Percentiles rank a stretch among this genome's conserved stretches.
Conservation (phyloP, 1,140 invertebrate species). For the Aradophagus sp. region DNA sequence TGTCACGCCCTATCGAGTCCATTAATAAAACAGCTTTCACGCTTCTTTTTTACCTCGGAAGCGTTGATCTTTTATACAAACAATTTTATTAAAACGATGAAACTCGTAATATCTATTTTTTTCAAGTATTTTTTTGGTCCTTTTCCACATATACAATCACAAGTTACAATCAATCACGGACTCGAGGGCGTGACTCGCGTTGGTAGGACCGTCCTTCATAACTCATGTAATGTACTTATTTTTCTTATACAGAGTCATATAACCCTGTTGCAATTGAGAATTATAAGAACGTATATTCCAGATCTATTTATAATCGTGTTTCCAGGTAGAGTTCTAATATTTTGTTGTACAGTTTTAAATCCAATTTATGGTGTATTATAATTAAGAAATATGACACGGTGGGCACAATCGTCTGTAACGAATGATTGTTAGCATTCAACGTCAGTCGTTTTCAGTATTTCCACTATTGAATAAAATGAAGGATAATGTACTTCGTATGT, state of each 20-base stretch:
- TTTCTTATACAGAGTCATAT: conserved; percentile 55
- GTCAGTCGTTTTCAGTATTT: conserved; percentile 49
- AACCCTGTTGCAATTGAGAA: conserved; percentile 54
- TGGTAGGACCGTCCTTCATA: conserved; percentile 60
- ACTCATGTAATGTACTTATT: conserved; percentile 57
- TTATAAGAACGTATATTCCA: conserved; percentile 50
- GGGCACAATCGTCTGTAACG: conserved; percentile 25
- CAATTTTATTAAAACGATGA: too few relatives aligned
- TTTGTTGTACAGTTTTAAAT: conserved; percentile 48
- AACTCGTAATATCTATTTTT: conserved; percentile 16
- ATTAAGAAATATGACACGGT: conserved; percentile 16
- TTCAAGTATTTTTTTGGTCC: background rate
- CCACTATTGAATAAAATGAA: conserved; percentile 49
- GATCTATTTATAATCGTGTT: conserved; percentile 58
- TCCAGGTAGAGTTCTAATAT: conserved; percentile 52
- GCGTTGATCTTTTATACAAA: too few relatives aligned
- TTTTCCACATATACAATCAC: background rate
- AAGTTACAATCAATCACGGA: conserved; percentile 25
- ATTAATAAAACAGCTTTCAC: too few relatives aligned
- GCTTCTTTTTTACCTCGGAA: too few relatives aligned
- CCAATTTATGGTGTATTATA: conserved; percentile 25
- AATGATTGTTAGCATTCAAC: conserved; percentile 33
- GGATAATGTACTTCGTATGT: conserved; percentile 12
- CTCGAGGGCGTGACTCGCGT: conserved; percentile 40
- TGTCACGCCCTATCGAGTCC: too few relatives aligned